Evolutionary conservation across 2,797 vertebrate genomes (phyloP).

Genomic region (Menidia menidia): DNA sequence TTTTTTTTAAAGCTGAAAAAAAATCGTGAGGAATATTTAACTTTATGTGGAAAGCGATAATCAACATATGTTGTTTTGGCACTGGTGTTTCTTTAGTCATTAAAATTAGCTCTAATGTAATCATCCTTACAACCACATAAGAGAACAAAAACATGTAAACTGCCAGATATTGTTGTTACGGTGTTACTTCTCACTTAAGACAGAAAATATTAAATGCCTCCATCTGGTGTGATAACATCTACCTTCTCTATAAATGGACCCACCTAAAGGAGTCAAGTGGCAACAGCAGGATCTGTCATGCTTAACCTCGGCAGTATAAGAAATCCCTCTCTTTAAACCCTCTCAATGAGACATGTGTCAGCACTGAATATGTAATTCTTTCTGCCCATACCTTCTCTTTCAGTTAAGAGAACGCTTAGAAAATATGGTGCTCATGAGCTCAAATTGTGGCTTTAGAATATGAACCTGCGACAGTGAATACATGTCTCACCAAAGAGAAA

Average conservation of each 20-base stretch:
- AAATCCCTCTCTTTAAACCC: constrained; percentile 64
- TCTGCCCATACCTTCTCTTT: constrained; percentile 57
- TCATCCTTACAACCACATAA: background rate
- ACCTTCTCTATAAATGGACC: constrained; percentile 50
- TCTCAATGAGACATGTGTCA: constrained; percentile 77
- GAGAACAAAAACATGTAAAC: background rate
- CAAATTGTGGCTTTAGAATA: constrained; percentile 78
- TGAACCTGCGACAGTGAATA: constrained; percentile 69
- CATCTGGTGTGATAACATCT: constrained; percentile 49
- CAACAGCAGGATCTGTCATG: constrained; percentile 48
- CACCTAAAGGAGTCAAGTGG: constrained; percentile 63
- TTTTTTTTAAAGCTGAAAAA: background rate
- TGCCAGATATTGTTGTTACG: constrained; percentile 3
- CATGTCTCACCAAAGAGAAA: constrained; percentile 72
- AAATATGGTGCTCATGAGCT: constrained; percentile 83
- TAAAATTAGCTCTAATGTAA: background rate
- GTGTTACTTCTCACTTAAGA: constrained; percentile 17
- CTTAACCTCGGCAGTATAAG: constrained; percentile 49
- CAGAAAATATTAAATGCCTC: constrained; percentile 43
- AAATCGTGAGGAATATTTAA: background rate
- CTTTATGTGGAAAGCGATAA: background rate
- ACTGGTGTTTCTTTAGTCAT: background rate
- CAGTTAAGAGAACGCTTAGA: constrained; percentile 66
- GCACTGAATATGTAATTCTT: constrained; percentile 72
- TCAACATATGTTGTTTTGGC: constrained; percentile 11